phyloP scores from a whole-genome alignment of 1,140 invertebrate genomes.

The Bombus turneri region DNA sequence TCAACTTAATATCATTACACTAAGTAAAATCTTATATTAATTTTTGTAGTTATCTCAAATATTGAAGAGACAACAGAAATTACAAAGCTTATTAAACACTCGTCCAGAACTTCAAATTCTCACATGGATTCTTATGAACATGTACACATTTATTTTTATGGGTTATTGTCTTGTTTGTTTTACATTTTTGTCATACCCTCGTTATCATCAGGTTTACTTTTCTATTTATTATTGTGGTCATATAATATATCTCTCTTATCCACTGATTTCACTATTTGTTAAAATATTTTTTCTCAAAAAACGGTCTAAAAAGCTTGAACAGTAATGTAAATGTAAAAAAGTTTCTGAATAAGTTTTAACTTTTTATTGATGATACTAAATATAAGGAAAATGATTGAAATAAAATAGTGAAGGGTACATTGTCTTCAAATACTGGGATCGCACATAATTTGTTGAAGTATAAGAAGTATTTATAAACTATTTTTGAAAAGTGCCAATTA shows the following conservation, averaged over 20 bases:
- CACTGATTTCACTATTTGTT: slow-evolving; percentile 81
- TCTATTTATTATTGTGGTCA: slow-evolving; percentile 87
- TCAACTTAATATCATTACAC: neutral
- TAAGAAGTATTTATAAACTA: neutral
- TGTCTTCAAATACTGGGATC: neutral
- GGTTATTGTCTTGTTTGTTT: slow-evolving; percentile 93
- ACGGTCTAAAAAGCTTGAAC: neutral
- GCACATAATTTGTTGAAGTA: neutral
- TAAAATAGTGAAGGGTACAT: neutral
- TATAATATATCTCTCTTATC: slow-evolving; percentile 85
- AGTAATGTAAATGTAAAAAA: neutral
- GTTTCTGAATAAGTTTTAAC: neutral
- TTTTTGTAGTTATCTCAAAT: slow-evolving; percentile 82
- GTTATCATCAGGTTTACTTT: slow-evolving; percentile 85
- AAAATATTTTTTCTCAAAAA: slow-evolving; percentile 72
- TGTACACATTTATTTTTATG: slow-evolving; percentile 91
- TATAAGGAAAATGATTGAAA: neutral
- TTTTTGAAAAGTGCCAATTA: neutral
- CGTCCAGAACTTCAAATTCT: slow-evolving; percentile 75
- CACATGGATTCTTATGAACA: slow-evolving; percentile 86
- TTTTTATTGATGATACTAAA: neutral
- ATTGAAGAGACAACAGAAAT: slow-evolving; percentile 81
- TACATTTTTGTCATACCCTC: slow-evolving; percentile 87
- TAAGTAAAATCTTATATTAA: neutral
- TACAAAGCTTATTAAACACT: slow-evolving; percentile 79